Conservation (phyloP, 2,113 vertebrate species). For the Spea bombifrons region DNA sequence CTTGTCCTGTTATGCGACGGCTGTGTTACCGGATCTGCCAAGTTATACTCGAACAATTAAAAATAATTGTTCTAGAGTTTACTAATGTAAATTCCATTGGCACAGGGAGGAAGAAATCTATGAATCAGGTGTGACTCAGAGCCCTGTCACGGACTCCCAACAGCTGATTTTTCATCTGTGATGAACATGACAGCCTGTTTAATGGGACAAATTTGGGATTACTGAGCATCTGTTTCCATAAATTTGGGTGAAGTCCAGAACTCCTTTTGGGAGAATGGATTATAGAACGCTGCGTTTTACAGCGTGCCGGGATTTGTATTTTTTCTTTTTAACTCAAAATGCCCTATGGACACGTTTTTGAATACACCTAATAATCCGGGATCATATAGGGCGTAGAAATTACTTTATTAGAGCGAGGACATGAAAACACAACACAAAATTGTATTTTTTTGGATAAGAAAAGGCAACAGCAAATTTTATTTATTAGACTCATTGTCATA, state of each 20-base stretch:
- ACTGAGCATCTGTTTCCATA: slow-evolving; percentile 33
- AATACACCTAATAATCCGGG: no score
- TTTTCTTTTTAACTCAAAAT: neutral
- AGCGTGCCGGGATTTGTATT: neutral
- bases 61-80: neutral
- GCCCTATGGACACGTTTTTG: neutral
- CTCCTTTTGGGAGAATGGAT: neutral
- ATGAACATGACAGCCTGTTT: slow-evolving; percentile 20
- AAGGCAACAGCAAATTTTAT: no score
- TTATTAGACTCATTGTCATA: no score
- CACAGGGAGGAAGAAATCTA: neutral
- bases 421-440: no score
- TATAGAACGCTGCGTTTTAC: neutral
- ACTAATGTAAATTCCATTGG: neutral
- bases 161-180: slow-evolving; percentile 24
- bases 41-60: neutral
- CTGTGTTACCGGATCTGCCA: neutral
- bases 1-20: neutral
- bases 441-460: no score
- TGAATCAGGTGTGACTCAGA: slow-evolving; percentile 40
- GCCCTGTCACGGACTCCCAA: slow-evolving; percentile 8
- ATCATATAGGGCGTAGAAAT: no score
- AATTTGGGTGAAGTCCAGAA: slow-evolving; percentile 8
- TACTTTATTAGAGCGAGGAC: no score
- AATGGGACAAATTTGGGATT: slow-evolving; percentile 39